Conservation (phyloP, 2,797 vertebrate genomes). For the Xenentodon cancila region DNA sequence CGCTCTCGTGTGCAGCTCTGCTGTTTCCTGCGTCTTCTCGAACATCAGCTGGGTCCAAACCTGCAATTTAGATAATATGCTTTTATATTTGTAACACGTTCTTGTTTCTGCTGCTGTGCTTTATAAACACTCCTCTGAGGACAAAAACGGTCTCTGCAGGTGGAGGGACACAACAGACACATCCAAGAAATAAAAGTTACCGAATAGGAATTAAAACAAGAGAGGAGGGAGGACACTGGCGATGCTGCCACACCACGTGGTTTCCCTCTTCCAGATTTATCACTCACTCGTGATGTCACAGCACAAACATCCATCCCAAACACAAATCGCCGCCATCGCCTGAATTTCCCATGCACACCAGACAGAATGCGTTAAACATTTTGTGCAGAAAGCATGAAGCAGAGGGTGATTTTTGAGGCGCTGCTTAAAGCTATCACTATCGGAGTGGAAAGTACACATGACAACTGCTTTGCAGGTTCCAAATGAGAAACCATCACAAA, state of each 20-base stretch:
- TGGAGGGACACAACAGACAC: no score
- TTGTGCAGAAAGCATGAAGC: conserved; percentile 66
- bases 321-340: conserved; percentile 13
- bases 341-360: conserved; percentile 38
- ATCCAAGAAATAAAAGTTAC: no score
- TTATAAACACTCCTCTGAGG: neutral
- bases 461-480: conserved; percentile 75
- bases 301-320: conserved; percentile 21
- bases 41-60: conserved; percentile 8
- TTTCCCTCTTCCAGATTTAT: conserved; percentile 7
- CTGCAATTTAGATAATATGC: conserved; percentile 18
- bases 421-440: conserved; percentile 72
- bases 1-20: conserved; percentile 10
- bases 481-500: conserved; percentile 73
- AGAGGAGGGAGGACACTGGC: neutral
- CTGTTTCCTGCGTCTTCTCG: neutral
- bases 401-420: conserved; percentile 63
- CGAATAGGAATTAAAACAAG: no score
- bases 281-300: conserved; percentile 22
- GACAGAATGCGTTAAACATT: conserved; percentile 43
- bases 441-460: conserved; percentile 76
- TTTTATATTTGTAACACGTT: conserved; percentile 11
- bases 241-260: conserved; percentile 17
- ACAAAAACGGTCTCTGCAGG: no score
- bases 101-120: no score